phyloP scores from a whole-genome alignment of 2,888 invertebrate genomes.

The Epinotia ramella region DNA sequence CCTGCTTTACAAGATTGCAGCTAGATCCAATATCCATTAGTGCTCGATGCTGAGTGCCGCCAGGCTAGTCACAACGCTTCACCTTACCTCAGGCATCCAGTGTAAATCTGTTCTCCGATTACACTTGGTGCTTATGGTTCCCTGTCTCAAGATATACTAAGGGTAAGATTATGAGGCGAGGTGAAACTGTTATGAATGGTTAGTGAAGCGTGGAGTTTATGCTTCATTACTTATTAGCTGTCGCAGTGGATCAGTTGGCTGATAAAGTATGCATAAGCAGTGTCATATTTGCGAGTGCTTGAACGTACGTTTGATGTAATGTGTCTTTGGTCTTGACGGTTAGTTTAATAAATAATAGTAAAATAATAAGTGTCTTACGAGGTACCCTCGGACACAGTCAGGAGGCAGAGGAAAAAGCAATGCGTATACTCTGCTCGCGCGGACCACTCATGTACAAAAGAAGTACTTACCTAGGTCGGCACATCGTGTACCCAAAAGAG shows the following conservation, averaged over 20 bases:
- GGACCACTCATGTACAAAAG: no score
- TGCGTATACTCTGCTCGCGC: no score
- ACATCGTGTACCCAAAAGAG: no score
- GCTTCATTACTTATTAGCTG: conserved; percentile 37
- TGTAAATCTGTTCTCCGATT: not conserved
- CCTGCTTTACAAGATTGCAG: conserved; percentile 10
- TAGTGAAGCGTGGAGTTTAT: conserved; percentile 14
- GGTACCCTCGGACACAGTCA: no score
- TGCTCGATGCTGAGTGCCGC: conserved; percentile 34
- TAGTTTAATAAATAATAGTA: no score
- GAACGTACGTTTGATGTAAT: no score
- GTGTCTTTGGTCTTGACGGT: not conserved
- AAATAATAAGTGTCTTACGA: no score
- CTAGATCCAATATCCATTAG: conserved; percentile 39
- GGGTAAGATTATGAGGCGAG: no score
- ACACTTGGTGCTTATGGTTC: not conserved
- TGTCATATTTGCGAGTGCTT: not conserved
- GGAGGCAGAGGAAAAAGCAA: no score
- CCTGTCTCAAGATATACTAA: not conserved
- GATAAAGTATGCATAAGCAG: not conserved
- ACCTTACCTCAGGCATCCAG: not conserved
- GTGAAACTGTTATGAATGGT: not conserved
- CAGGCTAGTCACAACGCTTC: not conserved
- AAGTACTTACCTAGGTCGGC: no score
- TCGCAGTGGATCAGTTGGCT: conserved; percentile 4